These are phyloP conservation scores for Metalampra italica DNA, from an alignment of 2,888 invertebrate species.

Conservation along the genomic window DNA sequence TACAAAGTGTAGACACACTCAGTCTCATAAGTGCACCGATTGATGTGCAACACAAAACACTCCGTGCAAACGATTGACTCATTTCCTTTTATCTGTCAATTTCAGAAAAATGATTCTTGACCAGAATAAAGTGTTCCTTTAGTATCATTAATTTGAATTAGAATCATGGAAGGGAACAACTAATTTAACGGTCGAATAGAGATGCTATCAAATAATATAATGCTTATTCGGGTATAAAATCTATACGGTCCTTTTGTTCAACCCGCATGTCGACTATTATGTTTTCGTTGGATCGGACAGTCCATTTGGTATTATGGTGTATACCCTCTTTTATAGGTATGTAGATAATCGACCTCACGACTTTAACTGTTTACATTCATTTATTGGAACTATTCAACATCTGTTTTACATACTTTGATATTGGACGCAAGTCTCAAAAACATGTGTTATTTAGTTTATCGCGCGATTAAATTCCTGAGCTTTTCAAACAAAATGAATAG, in stretches of 20 bases:
- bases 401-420: slow-evolving; percentile 12
- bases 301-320: slow-evolving; percentile 18
- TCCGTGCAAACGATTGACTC: background rate
- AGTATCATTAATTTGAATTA: slow-evolving; percentile 3
- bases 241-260: slow-evolving; percentile 46
- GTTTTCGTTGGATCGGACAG: slow-evolving; percentile 33
- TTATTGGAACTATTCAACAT: slow-evolving; percentile 17
- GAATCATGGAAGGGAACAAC: slow-evolving; percentile 4
- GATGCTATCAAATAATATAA: slow-evolving; percentile 42
- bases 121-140: background rate
- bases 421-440: slow-evolving; percentile 7
- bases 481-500: slow-evolving; percentile 1
- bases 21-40: too few species aligned
- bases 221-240: slow-evolving; percentile 50
- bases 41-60: too few species aligned
- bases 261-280: slow-evolving; percentile 51
- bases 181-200: slow-evolving; percentile 36
- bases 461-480: background rate
- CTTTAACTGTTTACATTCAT: slow-evolving; percentile 24
- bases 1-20: too few species aligned
- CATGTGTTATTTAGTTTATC: slow-evolving; percentile 2
- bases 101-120: too few species aligned
- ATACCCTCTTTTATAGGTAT: slow-evolving; percentile 35
- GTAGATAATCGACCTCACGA: slow-evolving; percentile 24
- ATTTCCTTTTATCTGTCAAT: background rate